Conservation (phyloP, 2,888 invertebrate genomes). For the Patella ulyssiponensis region DNA sequence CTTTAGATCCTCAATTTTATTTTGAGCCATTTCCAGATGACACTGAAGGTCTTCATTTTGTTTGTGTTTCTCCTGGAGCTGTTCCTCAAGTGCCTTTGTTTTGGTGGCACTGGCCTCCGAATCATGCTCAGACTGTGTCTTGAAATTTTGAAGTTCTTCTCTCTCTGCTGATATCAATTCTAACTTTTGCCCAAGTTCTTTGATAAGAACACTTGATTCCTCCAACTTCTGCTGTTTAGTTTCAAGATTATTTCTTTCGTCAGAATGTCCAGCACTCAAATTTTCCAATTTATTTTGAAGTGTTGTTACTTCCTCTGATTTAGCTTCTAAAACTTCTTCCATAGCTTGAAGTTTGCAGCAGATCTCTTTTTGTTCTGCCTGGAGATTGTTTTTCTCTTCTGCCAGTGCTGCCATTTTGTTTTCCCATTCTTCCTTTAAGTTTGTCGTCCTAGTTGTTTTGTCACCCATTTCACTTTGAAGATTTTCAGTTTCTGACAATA, state of each 20-base stretch:
- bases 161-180: conserved; percentile 21
- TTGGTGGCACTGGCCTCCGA: conserved; percentile 18
- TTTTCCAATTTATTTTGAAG: conserved; percentile 29
- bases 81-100: conserved; percentile 26
- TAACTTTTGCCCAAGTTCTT: conserved; percentile 21
- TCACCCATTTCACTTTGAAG: conserved; percentile 9
- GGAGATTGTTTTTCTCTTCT: conserved; percentile 2
- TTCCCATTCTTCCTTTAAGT: conserved; percentile 13
- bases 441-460: conserved; percentile 2
- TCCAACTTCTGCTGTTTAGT: neutral
- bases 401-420: conserved; percentile 21
- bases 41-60: conserved; percentile 27
- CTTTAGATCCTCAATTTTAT: conserved; percentile 30
- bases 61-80: conserved; percentile 18
- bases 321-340: conserved; percentile 25
- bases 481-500: conserved; percentile 12
- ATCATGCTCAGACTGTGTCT: conserved; percentile 26
- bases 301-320: conserved; percentile 23
- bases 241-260: conserved; percentile 4
- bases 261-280: conserved; percentile 17
- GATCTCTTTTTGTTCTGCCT: conserved; percentile 23
- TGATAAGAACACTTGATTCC: conserved; percentile 13
- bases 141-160: conserved; percentile 5
- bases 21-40: conserved; percentile 28
- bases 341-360: conserved; percentile 14